Percentiles rank a stretch among this genome's conserved stretches.
These are phyloP conservation scores for Cardiocondyla obscurior DNA, from an alignment of 1,140 invertebrate genomes.

Conservation along the genomic window DNA sequence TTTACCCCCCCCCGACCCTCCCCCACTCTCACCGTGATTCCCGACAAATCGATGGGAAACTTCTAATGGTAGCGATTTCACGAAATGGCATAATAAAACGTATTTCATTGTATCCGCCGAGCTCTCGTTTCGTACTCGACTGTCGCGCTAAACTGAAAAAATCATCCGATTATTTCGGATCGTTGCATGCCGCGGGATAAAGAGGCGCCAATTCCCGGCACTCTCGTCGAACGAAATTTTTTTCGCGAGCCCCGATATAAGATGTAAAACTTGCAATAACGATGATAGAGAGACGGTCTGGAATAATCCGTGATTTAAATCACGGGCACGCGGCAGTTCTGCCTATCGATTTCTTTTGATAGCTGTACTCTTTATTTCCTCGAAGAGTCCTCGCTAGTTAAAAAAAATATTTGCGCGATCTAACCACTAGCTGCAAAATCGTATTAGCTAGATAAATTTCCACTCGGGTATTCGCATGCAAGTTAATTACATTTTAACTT, in stretches of 20 bases:
- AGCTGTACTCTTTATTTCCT: not conserved
- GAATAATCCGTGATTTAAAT: not conserved
- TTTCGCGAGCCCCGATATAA: not conserved
- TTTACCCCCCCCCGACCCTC: not conserved
- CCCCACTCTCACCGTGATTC: slow-evolving; percentile 30
- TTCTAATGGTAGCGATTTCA: slow-evolving; percentile 73
- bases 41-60: slow-evolving; percentile 70
- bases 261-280: slow-evolving; percentile 5
- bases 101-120: slow-evolving; percentile 59
- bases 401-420: too few relatives aligned
- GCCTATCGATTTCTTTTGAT: not conserved
- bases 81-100: slow-evolving; percentile 75
- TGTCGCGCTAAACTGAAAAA: slow-evolving; percentile 8
- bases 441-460: too few relatives aligned
- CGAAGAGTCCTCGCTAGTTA: too few relatives aligned
- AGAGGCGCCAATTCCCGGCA: not conserved
- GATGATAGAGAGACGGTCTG: not conserved
- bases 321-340: not conserved
- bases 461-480: too few relatives aligned
- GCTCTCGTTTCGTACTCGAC: slow-evolving; percentile 18
- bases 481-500: too few relatives aligned
- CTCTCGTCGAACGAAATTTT: not conserved
- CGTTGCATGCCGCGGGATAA: not conserved
- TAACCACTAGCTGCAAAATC: too few relatives aligned
- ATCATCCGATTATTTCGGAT: slow-evolving; percentile 23